Base-by-base conservation (phyloP, 2,113 vertebrate genomes). In the Triplophysa dalaica region DNA sequence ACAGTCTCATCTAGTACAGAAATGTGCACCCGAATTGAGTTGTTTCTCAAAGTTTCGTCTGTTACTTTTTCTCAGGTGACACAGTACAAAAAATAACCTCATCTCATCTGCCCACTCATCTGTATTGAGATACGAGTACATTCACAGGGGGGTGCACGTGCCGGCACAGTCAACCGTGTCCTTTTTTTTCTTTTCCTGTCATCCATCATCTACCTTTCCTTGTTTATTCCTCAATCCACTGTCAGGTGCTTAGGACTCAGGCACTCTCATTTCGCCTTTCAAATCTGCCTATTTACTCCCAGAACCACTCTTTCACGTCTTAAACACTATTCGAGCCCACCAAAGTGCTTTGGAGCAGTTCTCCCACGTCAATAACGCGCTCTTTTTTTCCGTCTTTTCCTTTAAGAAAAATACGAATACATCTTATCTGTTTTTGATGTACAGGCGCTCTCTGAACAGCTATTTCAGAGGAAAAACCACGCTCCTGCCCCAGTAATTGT, bases 401-500 rank as follows among this genome's bases (percentile, higher is more conserved):
- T 69, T 52, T 63, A 64, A 81, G 5, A 69, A 64, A 74, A 76
- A 78, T 64, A 75, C 69, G 74, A 81, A 76, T 75, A 62, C 69
- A 75, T 85, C 52, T 84, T 82, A 81, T 83, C 64, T 79, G 82
- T 74, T 83, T 80, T 76, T 86, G 82, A 78, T 83, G 85, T 85
- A 33, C 79, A 83, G 74, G 82, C 79, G 19, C 83, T 88, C 88
- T 89, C 85, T 86, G 82, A 90, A 86, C 87, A 85, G 90, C 88
- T 90, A 86, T 92, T 90, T 88, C 87, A 85, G 81, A 91, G 87
- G 50, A 89, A 77, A 77, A 83, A 90, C 88, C 83, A 78, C 83
- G 85, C 90, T 91, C n/a, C 88, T 90, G 90, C 85, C 86, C 88
- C 87, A 87, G 90, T 91, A 92, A 92, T 91, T 89, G 89, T 89